Evolutionary conservation across 2,113 vertebrate genomes (phyloP).

Genomic region (human): DNA sequence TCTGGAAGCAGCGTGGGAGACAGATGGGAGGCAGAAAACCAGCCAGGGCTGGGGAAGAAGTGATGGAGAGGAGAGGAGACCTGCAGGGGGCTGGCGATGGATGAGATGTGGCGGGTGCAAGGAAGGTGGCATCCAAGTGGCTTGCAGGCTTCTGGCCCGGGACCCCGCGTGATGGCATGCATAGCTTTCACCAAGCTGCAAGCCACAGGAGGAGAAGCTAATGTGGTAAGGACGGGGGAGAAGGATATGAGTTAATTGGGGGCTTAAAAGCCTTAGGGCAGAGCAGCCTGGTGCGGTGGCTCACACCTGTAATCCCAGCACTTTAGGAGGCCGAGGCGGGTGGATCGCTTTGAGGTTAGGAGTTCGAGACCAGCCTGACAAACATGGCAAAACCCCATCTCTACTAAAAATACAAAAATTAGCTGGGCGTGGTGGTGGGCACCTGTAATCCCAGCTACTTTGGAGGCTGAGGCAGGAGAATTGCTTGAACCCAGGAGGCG

Average conservation of each 20-base stretch:
- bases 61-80: background rate
- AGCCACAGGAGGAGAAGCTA: background rate
- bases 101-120: accelerated
- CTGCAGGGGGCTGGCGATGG: accelerated
- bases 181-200: accelerated
- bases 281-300: accelerated
- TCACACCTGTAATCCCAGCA: no score
- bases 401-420: no score
- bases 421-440: no score
- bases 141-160: background rate
- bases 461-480: no score
- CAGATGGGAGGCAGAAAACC: background rate
- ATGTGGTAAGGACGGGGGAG: background rate
- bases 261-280: background rate
- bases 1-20: background rate
- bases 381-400: no score
- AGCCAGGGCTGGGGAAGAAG: background rate
- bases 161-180: accelerated
- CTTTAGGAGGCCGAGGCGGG: no score
- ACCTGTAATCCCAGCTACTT: no score
- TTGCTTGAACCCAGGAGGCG: no score
- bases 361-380: no score
- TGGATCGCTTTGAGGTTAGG: no score
- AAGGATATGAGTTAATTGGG: accelerated
- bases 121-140: background rate